Conservation (phyloP, 2,797 vertebrate species). For the Sarcoramphus papa region DNA sequence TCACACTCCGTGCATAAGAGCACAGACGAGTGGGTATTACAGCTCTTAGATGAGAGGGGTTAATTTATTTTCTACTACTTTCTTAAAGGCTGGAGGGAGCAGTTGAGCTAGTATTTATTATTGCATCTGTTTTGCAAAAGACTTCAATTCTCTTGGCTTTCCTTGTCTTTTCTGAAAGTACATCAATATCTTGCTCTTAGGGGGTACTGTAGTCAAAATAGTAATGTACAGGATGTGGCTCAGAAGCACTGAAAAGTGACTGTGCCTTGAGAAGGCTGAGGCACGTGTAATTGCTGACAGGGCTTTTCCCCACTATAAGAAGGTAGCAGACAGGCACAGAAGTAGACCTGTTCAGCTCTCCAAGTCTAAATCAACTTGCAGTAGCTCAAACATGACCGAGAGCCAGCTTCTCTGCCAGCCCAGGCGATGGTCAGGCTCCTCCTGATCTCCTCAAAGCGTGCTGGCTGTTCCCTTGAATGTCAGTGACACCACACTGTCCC, state of each 20-base stretch:
- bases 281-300: not conserved
- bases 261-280: not conserved
- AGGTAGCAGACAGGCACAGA: not conserved
- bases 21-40: not conserved
- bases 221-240: not conserved
- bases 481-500: rapidly evolving
- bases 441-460: not conserved
- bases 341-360: not conserved
- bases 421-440: not conserved
- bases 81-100: not conserved
- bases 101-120: not conserved
- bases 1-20: not conserved
- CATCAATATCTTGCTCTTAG: not conserved
- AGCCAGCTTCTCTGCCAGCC: not conserved
- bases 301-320: not conserved
- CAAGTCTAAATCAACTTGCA: not conserved
- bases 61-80: not conserved
- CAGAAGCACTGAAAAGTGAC: not conserved
- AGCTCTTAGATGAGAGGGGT: not conserved
- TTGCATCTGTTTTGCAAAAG: not conserved
- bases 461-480: not conserved
- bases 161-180: not conserved
- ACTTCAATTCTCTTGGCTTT: not conserved
- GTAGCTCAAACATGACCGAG: not conserved
- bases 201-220: not conserved